Evolutionary conservation across 2,113 vertebrate genomes (phyloP), one percentile per base, ranked within the genome.

Genomic region (Cochlearius cochlearius): DNA sequence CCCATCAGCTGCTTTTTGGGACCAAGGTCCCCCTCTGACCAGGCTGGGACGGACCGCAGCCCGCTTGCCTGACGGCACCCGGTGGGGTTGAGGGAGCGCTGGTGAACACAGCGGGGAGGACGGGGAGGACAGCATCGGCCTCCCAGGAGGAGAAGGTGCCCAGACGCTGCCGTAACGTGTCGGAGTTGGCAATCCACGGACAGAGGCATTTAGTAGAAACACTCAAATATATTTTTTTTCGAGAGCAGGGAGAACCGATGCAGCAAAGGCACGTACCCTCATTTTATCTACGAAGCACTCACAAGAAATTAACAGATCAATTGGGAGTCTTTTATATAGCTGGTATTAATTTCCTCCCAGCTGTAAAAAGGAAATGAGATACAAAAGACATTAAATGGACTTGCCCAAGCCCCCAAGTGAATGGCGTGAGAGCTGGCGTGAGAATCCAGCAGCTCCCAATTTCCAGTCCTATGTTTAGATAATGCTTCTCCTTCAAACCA

Each of bases 271-370:
- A 59, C 12, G 1, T 56, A 60, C 49, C 81, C 77, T 94, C 80
- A 11, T 47, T 94, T 96, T 60, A 91, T 72, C 92, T 87, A 36
- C 0, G 4, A 75, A 92, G 91, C 96, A 96, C 97, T 97, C 94
- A 89, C 62, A 74, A 94, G 97, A 89, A 93, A 96, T 97, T 97
- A 97, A 95, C 76, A 94, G 96, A 97, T 97, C 97, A 96, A 92
- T 78, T 96, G 92, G 86, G 94, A 97, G 94, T 92, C 91, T 91
- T 95, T 96, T 91, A 92, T 25, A 66, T 89, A 94, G 83, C 84
- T 71, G 68, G 90, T 94, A 92, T 97, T 95, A 95, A 97, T 96
- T 97, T 96, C 55, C 91, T 95, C 71, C 43, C 53, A 55, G 77
- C 96, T 97, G 77, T 84, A 94, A 84, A 94, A 72, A 72, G 92